Conservation (phyloP, 2,113 vertebrate species). For the Sylvicapra grimmia region DNA sequence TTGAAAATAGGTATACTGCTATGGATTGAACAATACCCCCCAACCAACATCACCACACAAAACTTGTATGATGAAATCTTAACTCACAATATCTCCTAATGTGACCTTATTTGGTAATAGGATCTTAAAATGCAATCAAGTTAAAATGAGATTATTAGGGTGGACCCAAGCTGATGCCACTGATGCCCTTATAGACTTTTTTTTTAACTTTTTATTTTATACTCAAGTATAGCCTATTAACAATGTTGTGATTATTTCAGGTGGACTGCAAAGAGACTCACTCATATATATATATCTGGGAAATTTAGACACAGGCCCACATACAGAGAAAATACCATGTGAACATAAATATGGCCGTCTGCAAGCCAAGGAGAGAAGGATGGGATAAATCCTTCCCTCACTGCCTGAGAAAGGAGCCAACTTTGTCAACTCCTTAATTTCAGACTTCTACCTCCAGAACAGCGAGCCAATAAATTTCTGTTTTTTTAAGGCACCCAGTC, state of each 20-base stretch:
- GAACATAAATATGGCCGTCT: neutral
- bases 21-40: neutral
- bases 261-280: neutral
- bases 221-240: neutral
- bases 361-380: neutral
- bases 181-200: neutral
- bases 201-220: neutral
- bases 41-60: neutral
- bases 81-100: neutral
- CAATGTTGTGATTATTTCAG: neutral
- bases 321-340: neutral
- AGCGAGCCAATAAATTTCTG: neutral
- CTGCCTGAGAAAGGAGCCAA: neutral
- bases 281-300: neutral
- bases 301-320: neutral
- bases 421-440: neutral
- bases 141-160: neutral
- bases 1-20: neutral
- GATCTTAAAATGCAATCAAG: neutral
- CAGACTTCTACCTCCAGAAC: neutral
- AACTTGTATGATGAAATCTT: neutral
- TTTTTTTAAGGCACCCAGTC: neutral
- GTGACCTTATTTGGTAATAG: neutral
- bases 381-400: neutral
- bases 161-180: neutral